These are phyloP conservation scores for Ammodytes marinus DNA, from an alignment of 2,113 vertebrate species.

Conservation along the genomic window DNA sequence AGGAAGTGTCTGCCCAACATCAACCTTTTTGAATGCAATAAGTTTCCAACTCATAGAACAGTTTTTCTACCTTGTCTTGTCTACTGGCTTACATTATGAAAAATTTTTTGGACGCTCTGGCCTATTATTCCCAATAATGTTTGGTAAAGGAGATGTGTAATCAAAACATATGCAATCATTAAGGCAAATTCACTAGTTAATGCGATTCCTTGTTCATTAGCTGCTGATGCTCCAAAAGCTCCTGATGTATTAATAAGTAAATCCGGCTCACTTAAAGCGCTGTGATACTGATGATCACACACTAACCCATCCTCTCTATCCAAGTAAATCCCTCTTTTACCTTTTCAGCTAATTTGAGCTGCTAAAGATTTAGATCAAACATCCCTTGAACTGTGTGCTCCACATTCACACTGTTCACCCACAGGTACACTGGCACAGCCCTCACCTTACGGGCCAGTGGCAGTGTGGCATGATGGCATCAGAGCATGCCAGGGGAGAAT, in stretches of 20 bases:
- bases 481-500: not conserved
- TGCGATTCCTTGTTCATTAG: conserved; percentile 8
- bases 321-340: conserved; percentile 31
- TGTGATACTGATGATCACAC: conserved; percentile 25
- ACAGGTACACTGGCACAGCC: conserved; percentile 31
- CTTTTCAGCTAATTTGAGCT: conserved; percentile 34
- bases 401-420: conserved; percentile 7
- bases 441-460: conserved; percentile 6
- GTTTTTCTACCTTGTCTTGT: not conserved
- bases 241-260: conserved; percentile 35
- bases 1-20: no score
- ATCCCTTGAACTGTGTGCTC: conserved; percentile 25
- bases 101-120: not conserved
- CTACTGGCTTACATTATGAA: no score
- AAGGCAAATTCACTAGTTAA: conserved; percentile 24
- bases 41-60: not conserved
- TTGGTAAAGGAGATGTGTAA: not conserved
- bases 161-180: not conserved
- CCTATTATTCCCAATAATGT: not conserved
- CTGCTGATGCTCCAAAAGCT: not conserved
- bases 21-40: not conserved
- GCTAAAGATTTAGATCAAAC: conserved; percentile 38
- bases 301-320: not conserved
- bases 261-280: conserved; percentile 26
- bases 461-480: conserved; percentile 5